phyloP scores from a whole-genome alignment of 2,888 invertebrate species.

The Epinotia nisella region DNA sequence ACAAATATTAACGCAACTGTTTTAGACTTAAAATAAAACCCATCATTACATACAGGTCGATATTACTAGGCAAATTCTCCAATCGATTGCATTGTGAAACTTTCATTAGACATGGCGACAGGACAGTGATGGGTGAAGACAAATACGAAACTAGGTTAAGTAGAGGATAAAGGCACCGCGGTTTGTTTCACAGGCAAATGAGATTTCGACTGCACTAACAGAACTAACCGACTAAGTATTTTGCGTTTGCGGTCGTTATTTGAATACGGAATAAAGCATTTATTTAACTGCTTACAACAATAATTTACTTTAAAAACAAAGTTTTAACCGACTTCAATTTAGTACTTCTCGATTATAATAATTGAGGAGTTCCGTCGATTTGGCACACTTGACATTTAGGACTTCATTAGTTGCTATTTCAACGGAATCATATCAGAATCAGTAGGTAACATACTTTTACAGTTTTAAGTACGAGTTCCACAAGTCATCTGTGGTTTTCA shows the following conservation, averaged over 20 bases:
- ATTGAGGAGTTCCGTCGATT: too few relatives aligned
- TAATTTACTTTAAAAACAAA: too few relatives aligned
- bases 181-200: constrained; percentile 12
- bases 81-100: constrained; percentile 33
- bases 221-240: neutral
- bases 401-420: too few relatives aligned
- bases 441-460: too few relatives aligned
- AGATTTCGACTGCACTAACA: neutral
- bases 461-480: too few relatives aligned
- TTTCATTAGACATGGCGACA: constrained; percentile 20
- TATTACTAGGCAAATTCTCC: constrained; percentile 1
- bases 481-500: too few relatives aligned
- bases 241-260: neutral
- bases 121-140: constrained; percentile 9
- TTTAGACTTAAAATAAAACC: neutral
- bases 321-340: too few relatives aligned
- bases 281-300: neutral
- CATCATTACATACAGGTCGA: neutral
- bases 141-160: constrained; percentile 26
- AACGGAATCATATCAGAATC: too few relatives aligned
- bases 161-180: constrained; percentile 12
- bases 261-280: neutral
- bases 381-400: too few relatives aligned
- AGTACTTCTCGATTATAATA: too few relatives aligned
- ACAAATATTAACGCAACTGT: neutral